These are phyloP conservation scores for Disparrhopalites patrizii DNA, from an alignment of 2,888 invertebrate species.

Conservation along the genomic window DNA sequence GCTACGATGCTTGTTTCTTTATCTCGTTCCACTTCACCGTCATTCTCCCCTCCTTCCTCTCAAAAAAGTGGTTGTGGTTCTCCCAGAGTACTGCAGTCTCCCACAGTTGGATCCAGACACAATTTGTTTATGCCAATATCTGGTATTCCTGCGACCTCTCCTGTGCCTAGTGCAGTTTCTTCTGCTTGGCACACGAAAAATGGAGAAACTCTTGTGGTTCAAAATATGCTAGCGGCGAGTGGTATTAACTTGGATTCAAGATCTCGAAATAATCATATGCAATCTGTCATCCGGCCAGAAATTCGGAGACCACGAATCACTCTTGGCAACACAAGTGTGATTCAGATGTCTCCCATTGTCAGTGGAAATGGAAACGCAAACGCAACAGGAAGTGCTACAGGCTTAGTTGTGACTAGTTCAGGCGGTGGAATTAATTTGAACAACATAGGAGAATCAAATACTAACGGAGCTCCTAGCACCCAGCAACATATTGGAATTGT, in stretches of 20 bases:
- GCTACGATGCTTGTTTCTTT: constrained; percentile 83
- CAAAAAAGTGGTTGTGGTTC: constrained; percentile 61
- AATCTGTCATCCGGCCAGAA: constrained; percentile 48
- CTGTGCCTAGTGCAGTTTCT: constrained; percentile 42
- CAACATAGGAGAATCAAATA: constrained; percentile 21
- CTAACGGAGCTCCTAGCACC: constrained; percentile 4
- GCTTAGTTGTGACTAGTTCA: constrained; percentile 63
- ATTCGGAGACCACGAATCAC: constrained; percentile 43
- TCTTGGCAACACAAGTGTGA: constrained; percentile 66
- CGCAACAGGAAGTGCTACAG: constrained; percentile 30
- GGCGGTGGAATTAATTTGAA: constrained; percentile 53
- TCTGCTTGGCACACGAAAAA: constrained; percentile 37
- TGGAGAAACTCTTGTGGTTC: constrained; percentile 36
- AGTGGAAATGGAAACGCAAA: constrained; percentile 30
- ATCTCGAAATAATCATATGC: constrained; percentile 22
- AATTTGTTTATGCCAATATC: constrained; percentile 90
- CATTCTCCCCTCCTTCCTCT: constrained; percentile 66
- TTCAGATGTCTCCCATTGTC: constrained; percentile 68
- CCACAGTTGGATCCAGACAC: constrained; percentile 65
- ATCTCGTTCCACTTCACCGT: constrained; percentile 87
- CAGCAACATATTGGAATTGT: constrained; percentile 44
- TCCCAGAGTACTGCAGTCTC: constrained; percentile 66
- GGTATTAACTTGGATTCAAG: constrained; percentile 24
- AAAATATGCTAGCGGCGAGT: constrained; percentile 30
- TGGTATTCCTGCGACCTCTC: constrained; percentile 50